Evolutionary conservation across 64 coral and sea anemone species (phyloP).

Genomic region (Stichodactyla mertensii): DNA sequence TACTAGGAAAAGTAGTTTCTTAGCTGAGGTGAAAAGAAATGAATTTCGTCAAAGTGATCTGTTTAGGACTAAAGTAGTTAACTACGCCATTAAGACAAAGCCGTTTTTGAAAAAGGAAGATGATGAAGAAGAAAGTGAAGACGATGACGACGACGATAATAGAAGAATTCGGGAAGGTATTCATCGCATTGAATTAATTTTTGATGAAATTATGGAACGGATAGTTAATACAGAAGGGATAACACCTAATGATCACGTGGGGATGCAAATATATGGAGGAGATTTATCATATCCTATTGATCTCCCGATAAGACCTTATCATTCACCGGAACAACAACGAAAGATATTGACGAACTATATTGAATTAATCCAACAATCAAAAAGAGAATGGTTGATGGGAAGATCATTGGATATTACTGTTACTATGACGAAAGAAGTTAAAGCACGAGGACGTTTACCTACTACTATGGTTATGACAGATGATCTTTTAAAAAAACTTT

Average conservation of each 20-base stretch:
- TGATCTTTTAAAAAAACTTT: too few relatives aligned
- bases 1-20: too few relatives aligned
- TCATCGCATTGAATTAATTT: too few relatives aligned
- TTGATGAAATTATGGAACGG: too few relatives aligned
- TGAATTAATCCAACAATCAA: neutral
- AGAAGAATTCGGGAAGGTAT: too few relatives aligned
- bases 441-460: neutral
- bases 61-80: too few relatives aligned
- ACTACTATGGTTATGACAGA: neutral
- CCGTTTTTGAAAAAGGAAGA: too few relatives aligned
- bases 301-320: neutral
- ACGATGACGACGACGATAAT: too few relatives aligned
- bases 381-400: neutral
- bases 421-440: neutral
- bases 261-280: neutral
- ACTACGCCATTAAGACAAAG: too few relatives aligned
- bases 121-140: too few relatives aligned
- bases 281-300: neutral
- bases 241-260: neutral
- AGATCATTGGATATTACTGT: neutral
- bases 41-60: too few relatives aligned
- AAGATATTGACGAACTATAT: neutral
- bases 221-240: neutral
- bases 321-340: neutral
- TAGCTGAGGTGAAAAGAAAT: too few relatives aligned